phyloP scores from a whole-genome alignment of 2,797 vertebrate genomes.

The Gobio occitaniae region DNA sequence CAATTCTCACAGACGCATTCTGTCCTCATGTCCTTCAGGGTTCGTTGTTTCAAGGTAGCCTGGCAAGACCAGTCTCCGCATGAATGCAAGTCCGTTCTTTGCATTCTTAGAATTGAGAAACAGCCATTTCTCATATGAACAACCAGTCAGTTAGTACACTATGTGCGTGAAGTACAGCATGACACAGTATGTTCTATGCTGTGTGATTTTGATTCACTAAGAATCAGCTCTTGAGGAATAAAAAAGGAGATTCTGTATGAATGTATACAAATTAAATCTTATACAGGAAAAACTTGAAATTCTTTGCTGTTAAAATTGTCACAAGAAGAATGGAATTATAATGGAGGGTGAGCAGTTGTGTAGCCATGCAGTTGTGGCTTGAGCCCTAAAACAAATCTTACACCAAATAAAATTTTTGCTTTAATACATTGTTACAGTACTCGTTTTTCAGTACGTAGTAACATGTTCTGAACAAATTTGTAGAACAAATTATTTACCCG shows the following conservation, averaged over 20 bases:
- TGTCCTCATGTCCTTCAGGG: background rate
- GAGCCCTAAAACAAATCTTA: background rate
- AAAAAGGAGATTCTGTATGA: background rate
- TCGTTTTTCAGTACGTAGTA: background rate
- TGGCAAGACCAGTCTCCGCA: background rate
- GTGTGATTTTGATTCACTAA: background rate
- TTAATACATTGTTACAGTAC: background rate
- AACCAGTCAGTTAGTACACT: background rate
- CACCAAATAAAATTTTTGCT: background rate
- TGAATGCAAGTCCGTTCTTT: background rate
- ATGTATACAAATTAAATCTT: background rate
- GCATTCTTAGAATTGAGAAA: background rate
- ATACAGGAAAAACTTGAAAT: background rate
- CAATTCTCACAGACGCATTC: background rate
- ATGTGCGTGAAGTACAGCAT: background rate
- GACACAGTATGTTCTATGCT: background rate
- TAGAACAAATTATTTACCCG: background rate
- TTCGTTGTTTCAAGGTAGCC: background rate
- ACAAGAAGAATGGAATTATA: background rate
- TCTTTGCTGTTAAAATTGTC: background rate
- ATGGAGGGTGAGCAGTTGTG: background rate
- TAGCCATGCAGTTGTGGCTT: background rate
- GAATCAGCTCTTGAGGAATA: background rate
- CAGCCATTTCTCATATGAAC: background rate
- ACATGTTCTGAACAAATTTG: conserved; percentile 4